Conservation (phyloP, 2,797 vertebrate genomes). For the Babyrousa celebensis region DNA sequence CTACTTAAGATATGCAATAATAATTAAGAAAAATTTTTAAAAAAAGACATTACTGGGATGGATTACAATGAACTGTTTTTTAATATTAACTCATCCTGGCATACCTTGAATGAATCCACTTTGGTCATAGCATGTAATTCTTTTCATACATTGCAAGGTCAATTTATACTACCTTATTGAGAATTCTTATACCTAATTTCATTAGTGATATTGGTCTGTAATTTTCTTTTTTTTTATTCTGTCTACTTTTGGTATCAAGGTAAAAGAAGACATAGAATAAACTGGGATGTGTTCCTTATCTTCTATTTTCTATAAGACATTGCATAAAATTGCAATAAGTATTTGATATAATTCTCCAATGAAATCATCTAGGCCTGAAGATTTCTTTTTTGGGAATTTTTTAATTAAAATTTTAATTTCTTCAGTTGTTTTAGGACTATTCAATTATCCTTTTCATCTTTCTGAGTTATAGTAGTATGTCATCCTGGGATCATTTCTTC, state of each 20-base stretch:
- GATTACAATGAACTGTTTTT: background rate
- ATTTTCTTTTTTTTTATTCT: background rate
- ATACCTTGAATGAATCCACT: background rate
- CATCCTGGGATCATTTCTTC: background rate
- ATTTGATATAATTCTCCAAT: background rate
- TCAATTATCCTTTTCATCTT: background rate
- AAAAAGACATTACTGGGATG: background rate
- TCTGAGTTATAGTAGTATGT: background rate
- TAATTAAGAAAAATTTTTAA: too few relatives aligned
- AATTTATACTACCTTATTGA: background rate
- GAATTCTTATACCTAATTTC: background rate
- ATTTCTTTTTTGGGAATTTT: background rate
- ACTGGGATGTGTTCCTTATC: background rate
- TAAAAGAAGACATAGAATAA: background rate
- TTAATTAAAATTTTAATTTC: slow-evolving; percentile 38
- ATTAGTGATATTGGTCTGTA: background rate
- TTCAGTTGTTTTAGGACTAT: background rate
- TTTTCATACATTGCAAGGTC: background rate
- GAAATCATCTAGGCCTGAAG: background rate
- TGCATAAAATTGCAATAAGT: background rate
- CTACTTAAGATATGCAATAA: too few relatives aligned
- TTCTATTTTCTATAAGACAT: background rate
- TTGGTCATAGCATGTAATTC: background rate
- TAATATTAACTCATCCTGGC: background rate
- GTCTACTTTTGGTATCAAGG: background rate